These are phyloP conservation scores for Megaceryle alcyon DNA, from an alignment of 2,797 vertebrate species.

Conservation along the genomic window DNA sequence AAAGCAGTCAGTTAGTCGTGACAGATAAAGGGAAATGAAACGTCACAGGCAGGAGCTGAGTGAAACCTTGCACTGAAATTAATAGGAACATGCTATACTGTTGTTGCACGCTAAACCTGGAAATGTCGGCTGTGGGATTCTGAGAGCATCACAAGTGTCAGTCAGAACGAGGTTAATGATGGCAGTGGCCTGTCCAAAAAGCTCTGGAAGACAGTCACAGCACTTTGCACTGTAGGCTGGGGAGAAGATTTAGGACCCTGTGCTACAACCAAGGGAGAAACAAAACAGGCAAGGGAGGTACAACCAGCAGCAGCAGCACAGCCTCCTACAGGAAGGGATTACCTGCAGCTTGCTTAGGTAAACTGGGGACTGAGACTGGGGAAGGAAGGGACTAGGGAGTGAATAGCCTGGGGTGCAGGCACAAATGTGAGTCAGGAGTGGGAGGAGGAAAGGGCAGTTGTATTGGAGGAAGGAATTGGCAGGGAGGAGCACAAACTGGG, in stretches of 20 bases:
- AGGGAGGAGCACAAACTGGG: not conserved
- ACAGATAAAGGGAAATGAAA: slow-evolving; percentile 25
- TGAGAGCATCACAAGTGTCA: not conserved
- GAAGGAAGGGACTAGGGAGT: not conserved
- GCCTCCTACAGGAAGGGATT: not conserved
- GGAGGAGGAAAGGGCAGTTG: not conserved
- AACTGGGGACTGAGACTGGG: fast-evolving
- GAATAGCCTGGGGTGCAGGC: not conserved
- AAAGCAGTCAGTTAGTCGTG: not conserved
- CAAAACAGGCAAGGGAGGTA: not conserved
- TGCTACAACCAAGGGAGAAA: not conserved
- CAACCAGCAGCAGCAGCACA: not conserved
- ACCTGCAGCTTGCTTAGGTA: not conserved
- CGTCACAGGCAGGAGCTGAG: not conserved
- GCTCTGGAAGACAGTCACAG: not conserved
- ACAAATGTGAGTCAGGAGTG: not conserved
- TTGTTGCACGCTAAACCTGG: not conserved
- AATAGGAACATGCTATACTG: not conserved
- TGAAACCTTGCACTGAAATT: not conserved
- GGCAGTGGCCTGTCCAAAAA: not conserved
- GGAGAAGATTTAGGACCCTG: not conserved
- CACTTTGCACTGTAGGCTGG: not conserved
- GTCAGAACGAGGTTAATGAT: not conserved
- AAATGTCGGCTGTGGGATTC: not conserved
- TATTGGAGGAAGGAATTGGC: not conserved